Base-by-base conservation (phyloP, 2,797 vertebrate species). In the Tapirus indicus region DNA sequence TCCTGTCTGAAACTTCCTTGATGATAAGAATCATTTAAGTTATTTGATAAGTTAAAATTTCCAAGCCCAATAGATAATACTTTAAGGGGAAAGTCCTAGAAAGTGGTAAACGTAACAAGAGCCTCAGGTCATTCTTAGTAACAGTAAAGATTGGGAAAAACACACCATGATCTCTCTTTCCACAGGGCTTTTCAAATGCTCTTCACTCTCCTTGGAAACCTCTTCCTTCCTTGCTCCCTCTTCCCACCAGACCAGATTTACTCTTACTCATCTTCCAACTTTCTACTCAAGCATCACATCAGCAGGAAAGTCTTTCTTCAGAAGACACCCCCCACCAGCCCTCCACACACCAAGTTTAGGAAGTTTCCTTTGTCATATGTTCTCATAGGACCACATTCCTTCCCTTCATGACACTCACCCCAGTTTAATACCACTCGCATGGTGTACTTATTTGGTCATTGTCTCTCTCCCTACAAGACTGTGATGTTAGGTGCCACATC, bases 21-120 rank as follows among this genome's bases (percentile, higher is more conserved):
- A 54, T 80, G 14, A 71, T 27, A 71, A 89, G 25, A 95, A 60
- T 54, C 23, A 72, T 12, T 82, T 14, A 54, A 47, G 10, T n/a
- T 96, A 77, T 32, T 85, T 78, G 20, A 47, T n/a, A 85, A 90
- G n/a, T 78, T 78, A 60, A 69, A 54, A 72, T 82, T 72, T 66
- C 7, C 17, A 77, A 72, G 16, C 7, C 47, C 54, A 38, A 1
- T 27, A 35, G 10, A 47, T 60, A 62, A 60, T 41, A 56, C 27
- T 41, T 91, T 20, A 69, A 88, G 2, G 27, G 7, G 25, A 69
- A 71, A 7, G 16, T 4, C 7, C 54, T 52, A 79, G 4, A 83
- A 78, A 60, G 6, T 32, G 12, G 1, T 25, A 7, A 18, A n/a
- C 7, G 68, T 66, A 58, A 17, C 14, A 94, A 90, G 47, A 84